Evolutionary conservation across 2,797 vertebrate species (phyloP).

Genomic region (Lepilemur septentrionalis): DNA sequence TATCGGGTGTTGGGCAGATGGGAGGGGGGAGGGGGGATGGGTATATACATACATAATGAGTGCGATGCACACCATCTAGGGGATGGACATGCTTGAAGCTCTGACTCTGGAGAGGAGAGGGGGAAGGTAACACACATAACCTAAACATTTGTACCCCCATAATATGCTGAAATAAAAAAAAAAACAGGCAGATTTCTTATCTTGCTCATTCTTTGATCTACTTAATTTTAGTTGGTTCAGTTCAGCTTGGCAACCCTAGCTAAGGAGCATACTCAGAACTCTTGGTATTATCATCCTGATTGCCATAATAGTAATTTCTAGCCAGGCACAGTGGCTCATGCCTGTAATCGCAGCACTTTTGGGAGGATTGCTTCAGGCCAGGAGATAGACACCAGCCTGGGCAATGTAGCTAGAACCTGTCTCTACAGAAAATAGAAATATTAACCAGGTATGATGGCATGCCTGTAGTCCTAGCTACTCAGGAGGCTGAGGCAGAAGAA

Average conservation of each 20-base stretch:
- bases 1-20: no score
- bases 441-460: background rate
- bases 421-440: background rate
- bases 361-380: background rate
- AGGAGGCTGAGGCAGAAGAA: background rate
- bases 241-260: background rate
- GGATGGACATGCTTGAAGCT: no score
- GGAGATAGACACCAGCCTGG: background rate
- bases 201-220: background rate
- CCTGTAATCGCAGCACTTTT: background rate
- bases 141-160: no score
- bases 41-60: no score
- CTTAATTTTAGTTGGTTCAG: background rate
- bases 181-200: background rate
- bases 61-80: no score
- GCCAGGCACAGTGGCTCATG: background rate
- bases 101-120: no score
- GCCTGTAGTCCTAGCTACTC: background rate
- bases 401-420: background rate
- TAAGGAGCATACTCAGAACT: background rate
- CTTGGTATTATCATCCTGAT: background rate
- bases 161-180: no score
- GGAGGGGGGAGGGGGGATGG: no score
- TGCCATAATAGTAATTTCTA: background rate
- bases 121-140: no score